Evolutionary conservation across 2,797 vertebrate species (phyloP), one percentile per base, ranked within the genome.

Genomic region (Gambusia yucatana): DNA sequence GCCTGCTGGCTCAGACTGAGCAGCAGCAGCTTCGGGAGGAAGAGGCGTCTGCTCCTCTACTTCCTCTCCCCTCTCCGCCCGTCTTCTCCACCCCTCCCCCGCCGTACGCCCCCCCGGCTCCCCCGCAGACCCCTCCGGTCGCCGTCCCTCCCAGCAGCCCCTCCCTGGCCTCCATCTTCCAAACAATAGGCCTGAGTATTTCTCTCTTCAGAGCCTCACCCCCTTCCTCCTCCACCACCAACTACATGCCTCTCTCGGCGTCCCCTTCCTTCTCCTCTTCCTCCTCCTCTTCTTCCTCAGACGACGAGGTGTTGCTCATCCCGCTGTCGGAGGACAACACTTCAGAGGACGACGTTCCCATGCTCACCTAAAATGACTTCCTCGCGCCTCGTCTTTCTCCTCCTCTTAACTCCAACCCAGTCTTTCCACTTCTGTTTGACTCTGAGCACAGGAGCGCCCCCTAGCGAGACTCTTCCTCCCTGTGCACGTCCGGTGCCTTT

Each of bases 281-380:
- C 88, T 91, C 89, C 78, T 87, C 89, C 78, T 87, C 84, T 11
- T 92, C 90, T 8, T 91, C 93, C 25, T 95, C 94, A 0, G 97
- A 98, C 16, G 97, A 98, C 0, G 97, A 98, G 57, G 97, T 98
- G 72, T 92, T 98, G 77, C 94, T 98, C 1, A 94, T 98, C 86
- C 97, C 97, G 0, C 94, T 98, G 70, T 95, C 96, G 2, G 97
- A 97, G 36, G 95, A 96, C 91, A 83, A 88, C 50, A 86, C 91
- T 41, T 95, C 95, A 78, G 96, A 96, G 84, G 96, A 96, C 1
- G 96, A 96, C 5, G 95, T 96, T 41, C 94, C 96, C 90, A 93
- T 96, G 96, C 95, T 96, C 79, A 95, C 95, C 87, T 96, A 88
- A 96, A 3, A 70, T 5, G 28, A 69, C 81, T 25, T 22, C 65